Percentiles rank a stretch among this genome's conserved stretches.
These are phyloP conservation scores for Halictus ligatus DNA, from an alignment of 2,888 invertebrate species.

Conservation along the genomic window DNA sequence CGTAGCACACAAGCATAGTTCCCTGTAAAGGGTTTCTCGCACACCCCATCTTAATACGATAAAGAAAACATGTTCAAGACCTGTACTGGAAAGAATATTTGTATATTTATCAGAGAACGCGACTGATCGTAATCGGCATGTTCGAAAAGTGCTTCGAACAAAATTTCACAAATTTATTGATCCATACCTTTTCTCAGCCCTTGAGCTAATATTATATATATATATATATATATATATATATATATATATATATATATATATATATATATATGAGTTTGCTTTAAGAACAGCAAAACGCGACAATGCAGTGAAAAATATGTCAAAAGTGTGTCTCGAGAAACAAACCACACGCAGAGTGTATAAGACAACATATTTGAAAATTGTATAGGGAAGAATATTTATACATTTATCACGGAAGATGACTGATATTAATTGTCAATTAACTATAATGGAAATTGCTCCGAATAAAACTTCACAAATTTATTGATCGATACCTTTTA, in stretches of 20 bases:
- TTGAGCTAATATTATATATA: too few species aligned
- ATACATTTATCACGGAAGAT: too few species aligned
- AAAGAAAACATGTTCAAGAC: constrained; percentile 57
- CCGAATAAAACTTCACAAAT: too few species aligned
- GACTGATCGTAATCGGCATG: background rate
- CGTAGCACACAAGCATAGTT: constrained; percentile 66
- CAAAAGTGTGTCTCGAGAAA: background rate
- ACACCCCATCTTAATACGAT: constrained; percentile 59
- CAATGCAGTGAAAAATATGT: background rate
- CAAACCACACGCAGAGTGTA: background rate
- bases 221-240: too few species aligned
- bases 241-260: too few species aligned
- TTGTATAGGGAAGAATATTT: too few species aligned
- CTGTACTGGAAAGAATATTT: constrained; percentile 22
- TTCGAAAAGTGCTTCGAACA: background rate
- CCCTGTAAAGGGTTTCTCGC: constrained; percentile 59
- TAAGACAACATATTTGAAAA: background rate
- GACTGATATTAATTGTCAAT: too few species aligned
- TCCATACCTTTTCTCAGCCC: background rate
- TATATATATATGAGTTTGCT: too few species aligned
- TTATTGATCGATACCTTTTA: too few species aligned
- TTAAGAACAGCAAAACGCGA: background rate
- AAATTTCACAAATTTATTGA: constrained; percentile 4
- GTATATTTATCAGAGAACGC: constrained; percentile 25
- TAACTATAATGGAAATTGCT: too few species aligned